Evolutionary conservation across 2,888 invertebrate genomes (phyloP).

Genomic region (Cerastis rubricosa): DNA sequence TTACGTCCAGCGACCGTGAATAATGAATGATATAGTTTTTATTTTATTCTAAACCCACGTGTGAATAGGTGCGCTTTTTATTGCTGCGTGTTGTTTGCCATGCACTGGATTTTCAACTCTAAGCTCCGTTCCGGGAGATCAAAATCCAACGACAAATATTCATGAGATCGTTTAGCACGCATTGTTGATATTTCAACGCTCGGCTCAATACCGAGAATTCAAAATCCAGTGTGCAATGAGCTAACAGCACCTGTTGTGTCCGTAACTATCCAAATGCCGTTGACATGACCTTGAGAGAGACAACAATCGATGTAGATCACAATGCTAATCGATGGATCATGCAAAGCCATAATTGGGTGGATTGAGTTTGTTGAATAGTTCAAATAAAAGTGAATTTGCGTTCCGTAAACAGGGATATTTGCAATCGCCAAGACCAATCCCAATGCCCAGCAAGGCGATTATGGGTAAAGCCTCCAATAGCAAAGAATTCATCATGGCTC

Average conservation of each 20-base stretch:
- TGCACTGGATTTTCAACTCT: background rate
- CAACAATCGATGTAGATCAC: conserved; percentile 20
- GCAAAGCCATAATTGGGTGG: background rate
- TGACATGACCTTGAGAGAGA: conserved; percentile 25
- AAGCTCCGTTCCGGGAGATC: no score
- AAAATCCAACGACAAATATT: background rate
- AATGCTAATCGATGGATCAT: background rate
- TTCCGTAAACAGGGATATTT: background rate
- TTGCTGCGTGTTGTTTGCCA: background rate
- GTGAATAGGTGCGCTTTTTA: background rate
- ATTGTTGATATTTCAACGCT: background rate
- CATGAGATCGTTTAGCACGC: background rate
- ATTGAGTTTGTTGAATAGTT: background rate
- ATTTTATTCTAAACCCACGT: conserved; percentile 5
- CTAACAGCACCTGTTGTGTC: background rate
- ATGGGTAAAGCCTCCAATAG: background rate
- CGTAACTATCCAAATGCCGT: conserved; percentile 23
- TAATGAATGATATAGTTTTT: conserved; percentile 21
- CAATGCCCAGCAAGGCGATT: background rate
- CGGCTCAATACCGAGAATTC: background rate
- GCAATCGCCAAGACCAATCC: no score
- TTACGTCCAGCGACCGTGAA: conserved; percentile 20
- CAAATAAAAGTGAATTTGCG: background rate
- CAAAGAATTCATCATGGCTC: background rate
- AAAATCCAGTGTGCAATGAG: background rate